Evolutionary conservation across 1,140 invertebrate species (phyloP).

Genomic region (Scaptomyza montana): DNA sequence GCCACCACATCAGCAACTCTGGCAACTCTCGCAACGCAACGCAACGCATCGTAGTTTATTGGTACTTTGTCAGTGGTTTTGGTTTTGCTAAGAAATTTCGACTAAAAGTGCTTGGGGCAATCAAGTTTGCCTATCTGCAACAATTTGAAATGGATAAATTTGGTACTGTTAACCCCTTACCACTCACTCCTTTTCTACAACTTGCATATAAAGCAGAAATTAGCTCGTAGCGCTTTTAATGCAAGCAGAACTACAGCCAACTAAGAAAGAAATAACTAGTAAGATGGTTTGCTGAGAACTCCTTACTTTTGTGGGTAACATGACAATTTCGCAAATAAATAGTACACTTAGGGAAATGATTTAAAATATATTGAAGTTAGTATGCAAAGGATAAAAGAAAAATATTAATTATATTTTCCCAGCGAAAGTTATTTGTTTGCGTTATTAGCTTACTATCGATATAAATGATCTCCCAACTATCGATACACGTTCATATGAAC

Average conservation of each 20-base stretch:
- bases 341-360: no score
- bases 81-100: slow-evolving; percentile 28
- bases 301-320: neutral
- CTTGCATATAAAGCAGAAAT: slow-evolving; percentile 9
- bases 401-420: no score
- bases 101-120: slow-evolving; percentile 36
- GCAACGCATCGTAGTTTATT: slow-evolving; percentile 7
- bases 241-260: neutral
- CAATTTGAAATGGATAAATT: slow-evolving; percentile 43
- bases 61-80: slow-evolving; percentile 22
- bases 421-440: no score
- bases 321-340: slow-evolving; percentile 3
- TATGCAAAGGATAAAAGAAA: no score
- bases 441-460: no score
- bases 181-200: neutral
- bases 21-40: neutral
- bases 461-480: no score
- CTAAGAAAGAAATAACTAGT: neutral
- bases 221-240: neutral
- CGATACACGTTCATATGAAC: no score
- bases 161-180: slow-evolving; percentile 1
- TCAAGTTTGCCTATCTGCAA: slow-evolving; percentile 30
- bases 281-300: neutral
- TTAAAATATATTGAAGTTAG: no score
- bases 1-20: slow-evolving; percentile 45